Evolutionary conservation across 2,113 vertebrate species (phyloP).

Genomic region (Columba livia): DNA sequence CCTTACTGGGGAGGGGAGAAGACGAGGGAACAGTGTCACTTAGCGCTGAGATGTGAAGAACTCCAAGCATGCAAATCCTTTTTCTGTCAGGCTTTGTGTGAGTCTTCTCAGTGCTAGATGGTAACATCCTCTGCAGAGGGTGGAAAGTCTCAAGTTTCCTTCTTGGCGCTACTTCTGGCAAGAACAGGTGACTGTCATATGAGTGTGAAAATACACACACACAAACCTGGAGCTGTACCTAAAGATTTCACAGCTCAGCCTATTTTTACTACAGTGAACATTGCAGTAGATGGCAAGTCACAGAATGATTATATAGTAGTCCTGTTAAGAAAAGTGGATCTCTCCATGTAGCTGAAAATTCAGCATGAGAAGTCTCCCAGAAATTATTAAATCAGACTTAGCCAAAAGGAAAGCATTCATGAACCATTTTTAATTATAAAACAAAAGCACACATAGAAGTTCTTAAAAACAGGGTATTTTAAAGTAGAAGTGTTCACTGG

Average conservation of each 20-base stretch:
- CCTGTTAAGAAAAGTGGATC: not conserved
- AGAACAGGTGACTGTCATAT: not conserved
- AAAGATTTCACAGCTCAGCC: conserved; percentile 23
- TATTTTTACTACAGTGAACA: conserved; percentile 26
- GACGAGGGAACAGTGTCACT: not conserved
- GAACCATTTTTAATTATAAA: not conserved
- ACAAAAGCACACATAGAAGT: not conserved
- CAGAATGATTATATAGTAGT: not conserved
- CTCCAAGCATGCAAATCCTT: not conserved
- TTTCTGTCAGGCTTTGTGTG: not conserved
- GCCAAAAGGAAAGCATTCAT: not conserved
- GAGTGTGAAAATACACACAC: not conserved
- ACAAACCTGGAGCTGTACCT: not conserved
- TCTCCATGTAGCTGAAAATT: conserved; percentile 5
- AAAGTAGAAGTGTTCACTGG: not conserved
- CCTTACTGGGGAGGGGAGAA: not conserved
- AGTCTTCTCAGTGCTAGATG: not conserved
- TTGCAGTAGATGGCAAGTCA: not conserved
- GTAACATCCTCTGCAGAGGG: not conserved
- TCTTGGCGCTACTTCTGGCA: not conserved
- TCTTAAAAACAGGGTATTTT: not conserved
- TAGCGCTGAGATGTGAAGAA: not conserved
- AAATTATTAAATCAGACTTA: not conserved
- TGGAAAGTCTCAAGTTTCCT: not conserved
- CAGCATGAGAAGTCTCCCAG: not conserved